Conservation (phyloP, 2,797 vertebrate genomes). For the Hybognathus amarus region DNA sequence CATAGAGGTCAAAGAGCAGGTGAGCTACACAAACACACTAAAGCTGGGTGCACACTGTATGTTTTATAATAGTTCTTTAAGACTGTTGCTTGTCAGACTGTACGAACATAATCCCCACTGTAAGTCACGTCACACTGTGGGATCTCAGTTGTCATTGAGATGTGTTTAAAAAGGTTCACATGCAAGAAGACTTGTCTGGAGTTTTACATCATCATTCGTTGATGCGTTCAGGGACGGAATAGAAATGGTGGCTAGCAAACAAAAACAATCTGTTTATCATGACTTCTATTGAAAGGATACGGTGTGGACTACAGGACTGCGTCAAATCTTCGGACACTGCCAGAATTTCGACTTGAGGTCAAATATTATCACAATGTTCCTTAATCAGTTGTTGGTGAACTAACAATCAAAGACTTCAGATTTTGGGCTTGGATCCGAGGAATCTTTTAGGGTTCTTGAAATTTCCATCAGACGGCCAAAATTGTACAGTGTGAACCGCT, state of each 20-base stretch:
- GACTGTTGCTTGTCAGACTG: neutral
- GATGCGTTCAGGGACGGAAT: neutral
- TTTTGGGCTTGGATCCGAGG: neutral
- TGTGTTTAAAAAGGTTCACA: neutral
- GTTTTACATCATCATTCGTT: neutral
- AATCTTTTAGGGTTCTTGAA: neutral
- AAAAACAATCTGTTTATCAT: neutral
- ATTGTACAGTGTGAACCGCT: neutral
- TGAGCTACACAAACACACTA: constrained; percentile 64
- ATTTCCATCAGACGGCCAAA: neutral
- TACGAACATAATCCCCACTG: too few species aligned
- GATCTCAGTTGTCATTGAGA: neutral
- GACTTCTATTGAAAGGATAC: neutral
- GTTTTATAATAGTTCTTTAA: neutral
- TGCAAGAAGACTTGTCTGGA: neutral
- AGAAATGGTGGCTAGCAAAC: neutral
- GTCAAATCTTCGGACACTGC: neutral
- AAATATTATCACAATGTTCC: neutral
- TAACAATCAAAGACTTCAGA: neutral
- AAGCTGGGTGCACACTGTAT: neutral
- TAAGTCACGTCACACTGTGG: too few species aligned
- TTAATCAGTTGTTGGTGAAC: neutral
- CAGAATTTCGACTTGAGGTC: neutral
- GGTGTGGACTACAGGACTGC: neutral
- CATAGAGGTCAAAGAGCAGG: constrained; percentile 98